These are phyloP conservation scores for Sigmodon hispidus DNA, from an alignment of 2,113 vertebrate species.

Conservation along the genomic window DNA sequence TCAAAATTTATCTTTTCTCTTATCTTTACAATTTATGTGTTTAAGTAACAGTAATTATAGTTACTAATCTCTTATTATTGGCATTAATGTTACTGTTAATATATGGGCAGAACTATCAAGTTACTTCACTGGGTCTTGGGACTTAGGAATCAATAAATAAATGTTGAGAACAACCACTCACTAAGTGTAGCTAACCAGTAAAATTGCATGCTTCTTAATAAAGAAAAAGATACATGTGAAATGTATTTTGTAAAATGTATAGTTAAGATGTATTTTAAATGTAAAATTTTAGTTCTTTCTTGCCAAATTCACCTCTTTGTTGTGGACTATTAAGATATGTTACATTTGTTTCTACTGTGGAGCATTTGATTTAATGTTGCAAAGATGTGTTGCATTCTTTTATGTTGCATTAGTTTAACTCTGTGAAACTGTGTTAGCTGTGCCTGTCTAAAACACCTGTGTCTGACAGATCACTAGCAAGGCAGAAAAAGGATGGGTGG, in stretches of 20 bases:
- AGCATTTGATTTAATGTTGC: too few species aligned
- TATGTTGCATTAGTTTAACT: too few species aligned
- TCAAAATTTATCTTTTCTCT: slow-evolving; percentile 10
- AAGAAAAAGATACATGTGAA: slow-evolving; percentile 4
- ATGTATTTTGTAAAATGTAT: background rate
- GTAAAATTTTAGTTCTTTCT: slow-evolving; percentile 26
- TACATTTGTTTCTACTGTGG: too few species aligned
- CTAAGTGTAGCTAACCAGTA: background rate
- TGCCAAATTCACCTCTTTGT: background rate
- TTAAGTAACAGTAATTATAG: background rate
- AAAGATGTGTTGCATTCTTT: too few species aligned
- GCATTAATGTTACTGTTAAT: background rate
- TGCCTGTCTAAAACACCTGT: too few species aligned
- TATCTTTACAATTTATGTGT: background rate
- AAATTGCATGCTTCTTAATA: slow-evolving; percentile 37
- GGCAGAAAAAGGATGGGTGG: too few species aligned
- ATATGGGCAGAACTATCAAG: background rate
- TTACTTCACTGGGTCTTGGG: slow-evolving; percentile 10
- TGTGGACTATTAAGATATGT: too few species aligned
- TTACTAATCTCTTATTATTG: background rate
- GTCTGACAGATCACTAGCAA: too few species aligned
- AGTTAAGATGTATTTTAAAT: slow-evolving; percentile 39
- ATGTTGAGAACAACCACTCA: background rate
- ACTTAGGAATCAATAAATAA: slow-evolving; percentile 43
- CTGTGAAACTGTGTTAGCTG: too few species aligned